A percentile compares a stretch with the other conserved stretches of the same genome.
These are phyloP conservation scores for Phyllotis vaccarum DNA, from an alignment of 2,797 vertebrate genomes.

Conservation along the genomic window DNA sequence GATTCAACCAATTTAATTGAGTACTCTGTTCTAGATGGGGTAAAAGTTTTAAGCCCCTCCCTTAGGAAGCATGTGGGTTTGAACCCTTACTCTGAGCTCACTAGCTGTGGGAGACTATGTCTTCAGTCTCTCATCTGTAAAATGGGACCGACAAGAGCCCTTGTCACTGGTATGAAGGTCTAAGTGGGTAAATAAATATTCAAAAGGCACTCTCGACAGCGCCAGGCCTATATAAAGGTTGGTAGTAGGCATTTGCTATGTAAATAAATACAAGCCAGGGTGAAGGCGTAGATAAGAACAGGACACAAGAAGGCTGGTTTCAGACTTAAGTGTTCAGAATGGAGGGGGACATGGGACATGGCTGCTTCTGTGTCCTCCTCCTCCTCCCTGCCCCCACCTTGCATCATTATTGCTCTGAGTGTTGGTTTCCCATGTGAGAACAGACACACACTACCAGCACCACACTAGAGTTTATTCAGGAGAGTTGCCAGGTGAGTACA, in stretches of 20 bases:
- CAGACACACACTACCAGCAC: too few relatives aligned
- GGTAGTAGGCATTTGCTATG: neutral
- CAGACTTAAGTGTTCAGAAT: neutral
- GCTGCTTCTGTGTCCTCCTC: neutral
- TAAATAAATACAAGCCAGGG: neutral
- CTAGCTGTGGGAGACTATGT: neutral
- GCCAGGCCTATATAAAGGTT: neutral
- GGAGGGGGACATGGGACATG: neutral
- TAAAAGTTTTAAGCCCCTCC: neutral
- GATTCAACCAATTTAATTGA: neutral
- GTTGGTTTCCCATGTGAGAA: too few relatives aligned
- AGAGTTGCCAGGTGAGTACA: too few relatives aligned
- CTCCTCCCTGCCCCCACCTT: too few relatives aligned
- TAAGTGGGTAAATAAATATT: neutral
- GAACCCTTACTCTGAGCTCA: neutral
- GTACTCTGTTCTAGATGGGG: neutral
- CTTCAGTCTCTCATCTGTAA: conserved; percentile 32
- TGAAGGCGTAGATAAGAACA: neutral
- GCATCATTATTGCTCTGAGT: neutral
- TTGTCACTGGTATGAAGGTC: neutral
- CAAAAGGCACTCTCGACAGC: neutral
- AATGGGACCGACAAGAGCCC: neutral
- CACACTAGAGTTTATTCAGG: too few relatives aligned
- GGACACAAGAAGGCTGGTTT: neutral
- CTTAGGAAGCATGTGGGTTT: neutral